Conservation (phyloP, 2,113 vertebrate genomes). For the Chaenogobius annularis region DNA sequence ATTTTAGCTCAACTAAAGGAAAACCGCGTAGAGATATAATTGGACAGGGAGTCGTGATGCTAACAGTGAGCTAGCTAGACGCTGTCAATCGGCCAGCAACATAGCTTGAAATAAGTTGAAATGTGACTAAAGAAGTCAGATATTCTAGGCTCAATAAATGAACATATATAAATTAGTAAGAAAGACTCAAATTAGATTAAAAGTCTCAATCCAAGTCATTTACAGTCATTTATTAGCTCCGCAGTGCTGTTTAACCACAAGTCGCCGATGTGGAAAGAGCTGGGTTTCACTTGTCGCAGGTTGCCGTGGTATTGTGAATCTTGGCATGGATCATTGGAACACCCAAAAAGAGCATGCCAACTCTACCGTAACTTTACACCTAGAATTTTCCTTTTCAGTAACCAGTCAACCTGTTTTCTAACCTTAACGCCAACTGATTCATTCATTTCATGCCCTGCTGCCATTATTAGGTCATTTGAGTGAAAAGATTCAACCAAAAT, state of each 20-base stretch:
- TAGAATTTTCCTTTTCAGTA: not conserved
- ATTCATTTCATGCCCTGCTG: not conserved
- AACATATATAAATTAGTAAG: too few relatives aligned
- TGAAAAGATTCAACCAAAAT: not conserved
- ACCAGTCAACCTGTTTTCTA: not conserved
- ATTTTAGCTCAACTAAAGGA: too few relatives aligned
- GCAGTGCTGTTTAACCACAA: not conserved
- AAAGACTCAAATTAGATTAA: too few relatives aligned
- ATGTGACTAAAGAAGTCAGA: too few relatives aligned
- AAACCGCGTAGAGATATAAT: too few relatives aligned
- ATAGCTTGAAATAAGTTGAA: too few relatives aligned
- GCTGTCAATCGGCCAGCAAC: too few relatives aligned
- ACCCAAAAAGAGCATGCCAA: slow-evolving; percentile 3
- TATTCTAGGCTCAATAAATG: too few relatives aligned
- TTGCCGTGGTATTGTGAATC: not conserved
- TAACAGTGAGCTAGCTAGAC: too few relatives aligned
- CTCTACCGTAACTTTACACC: not conserved
- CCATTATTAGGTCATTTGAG: not conserved
- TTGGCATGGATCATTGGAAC: slow-evolving; percentile 7
- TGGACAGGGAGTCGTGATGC: too few relatives aligned
- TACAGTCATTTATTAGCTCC: not conserved
- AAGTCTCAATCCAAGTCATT: too few relatives aligned
- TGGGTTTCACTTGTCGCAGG: not conserved
- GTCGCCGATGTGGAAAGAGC: not conserved
- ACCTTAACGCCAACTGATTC: not conserved